A percentile compares a stretch with the other conserved stretches of the same genome.
phyloP scores from a whole-genome alignment of 23 tunicate species.

The Clavelina lepadiformis region DNA sequence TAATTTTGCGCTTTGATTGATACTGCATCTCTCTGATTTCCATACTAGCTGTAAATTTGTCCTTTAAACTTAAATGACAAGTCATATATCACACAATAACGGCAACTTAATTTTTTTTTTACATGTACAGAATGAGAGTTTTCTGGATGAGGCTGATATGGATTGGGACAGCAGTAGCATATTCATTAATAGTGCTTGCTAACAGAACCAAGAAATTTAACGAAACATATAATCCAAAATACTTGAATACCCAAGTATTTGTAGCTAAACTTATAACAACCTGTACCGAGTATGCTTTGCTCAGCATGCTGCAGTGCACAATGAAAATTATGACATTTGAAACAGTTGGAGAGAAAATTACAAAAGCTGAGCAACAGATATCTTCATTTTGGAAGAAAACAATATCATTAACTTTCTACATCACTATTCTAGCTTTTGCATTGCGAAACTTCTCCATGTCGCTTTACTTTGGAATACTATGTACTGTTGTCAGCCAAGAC shows the following conservation, averaged over 20 bases:
- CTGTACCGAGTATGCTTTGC: constrained; percentile 8
- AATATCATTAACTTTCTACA: not conserved
- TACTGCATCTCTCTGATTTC: no score
- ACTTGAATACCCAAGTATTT: not conserved
- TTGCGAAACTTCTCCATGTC: constrained; percentile 34
- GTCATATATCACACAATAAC: no score
- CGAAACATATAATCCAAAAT: not conserved
- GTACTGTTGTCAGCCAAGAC: constrained; percentile 1
- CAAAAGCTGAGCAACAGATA: not conserved
- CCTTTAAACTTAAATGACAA: no score
- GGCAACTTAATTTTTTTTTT: no score
- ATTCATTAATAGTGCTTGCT: not conserved
- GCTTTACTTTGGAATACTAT: constrained; percentile 27
- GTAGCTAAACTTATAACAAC: not conserved
- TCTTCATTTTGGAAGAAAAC: constrained; percentile 1
- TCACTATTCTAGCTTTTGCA: constrained; percentile 6
- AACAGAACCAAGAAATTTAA: constrained; percentile 4
- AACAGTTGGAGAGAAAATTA: not conserved
- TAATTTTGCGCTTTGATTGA: not conserved
- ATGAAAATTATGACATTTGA: constrained; percentile 21
- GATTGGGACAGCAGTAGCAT: constrained; percentile 25
- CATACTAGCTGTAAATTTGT: no score
- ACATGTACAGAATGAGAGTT: constrained; percentile 34
- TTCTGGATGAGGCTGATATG: constrained; percentile 41
- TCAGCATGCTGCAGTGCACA: constrained; percentile 21